A percentile compares a stretch with the other conserved stretches of the same genome.
phyloP scores from a whole-genome alignment of 2,113 vertebrate species.

The Sorex araneus region DNA sequence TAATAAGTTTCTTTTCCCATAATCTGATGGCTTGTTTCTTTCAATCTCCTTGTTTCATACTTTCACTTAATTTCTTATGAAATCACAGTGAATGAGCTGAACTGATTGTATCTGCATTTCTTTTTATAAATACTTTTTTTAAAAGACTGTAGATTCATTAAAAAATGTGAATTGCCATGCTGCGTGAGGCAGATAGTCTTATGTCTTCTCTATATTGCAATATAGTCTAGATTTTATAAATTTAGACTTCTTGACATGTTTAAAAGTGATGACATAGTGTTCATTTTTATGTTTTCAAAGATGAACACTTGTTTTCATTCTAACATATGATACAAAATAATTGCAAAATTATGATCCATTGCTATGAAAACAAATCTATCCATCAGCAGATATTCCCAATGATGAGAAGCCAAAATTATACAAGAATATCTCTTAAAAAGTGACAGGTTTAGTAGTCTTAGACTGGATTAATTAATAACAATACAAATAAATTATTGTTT shows the following conservation, averaged over 20 bases:
- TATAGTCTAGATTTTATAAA: conserved; percentile 46
- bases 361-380: conserved; percentile 45
- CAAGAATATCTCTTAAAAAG: conserved; percentile 20
- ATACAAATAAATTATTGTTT: conserved; percentile 83
- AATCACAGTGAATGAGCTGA: not conserved
- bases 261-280: conserved; percentile 47
- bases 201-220: not conserved
- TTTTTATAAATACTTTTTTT: not conserved
- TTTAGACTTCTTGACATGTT: conserved; percentile 25
- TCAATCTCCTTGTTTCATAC: not conserved
- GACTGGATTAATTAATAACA: conserved; percentile 74
- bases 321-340: conserved; percentile 68
- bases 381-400: conserved; percentile 37
- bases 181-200: not conserved
- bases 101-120: not conserved
- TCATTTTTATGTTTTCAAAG: conserved; percentile 39
- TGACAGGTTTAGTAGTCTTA: conserved; percentile 40
- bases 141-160: conserved; percentile 26
- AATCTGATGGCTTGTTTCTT: not conserved
- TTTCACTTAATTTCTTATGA: not conserved
- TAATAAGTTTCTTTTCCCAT: conserved; percentile 27
- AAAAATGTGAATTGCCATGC: not conserved
- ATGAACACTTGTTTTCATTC: conserved; percentile 42
- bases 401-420: not conserved
- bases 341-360: conserved; percentile 33